Percentiles rank a stretch among this genome's conserved stretches.
phyloP scores from a whole-genome alignment of 2,797 vertebrate genomes.

The Parambassis ranga region DNA sequence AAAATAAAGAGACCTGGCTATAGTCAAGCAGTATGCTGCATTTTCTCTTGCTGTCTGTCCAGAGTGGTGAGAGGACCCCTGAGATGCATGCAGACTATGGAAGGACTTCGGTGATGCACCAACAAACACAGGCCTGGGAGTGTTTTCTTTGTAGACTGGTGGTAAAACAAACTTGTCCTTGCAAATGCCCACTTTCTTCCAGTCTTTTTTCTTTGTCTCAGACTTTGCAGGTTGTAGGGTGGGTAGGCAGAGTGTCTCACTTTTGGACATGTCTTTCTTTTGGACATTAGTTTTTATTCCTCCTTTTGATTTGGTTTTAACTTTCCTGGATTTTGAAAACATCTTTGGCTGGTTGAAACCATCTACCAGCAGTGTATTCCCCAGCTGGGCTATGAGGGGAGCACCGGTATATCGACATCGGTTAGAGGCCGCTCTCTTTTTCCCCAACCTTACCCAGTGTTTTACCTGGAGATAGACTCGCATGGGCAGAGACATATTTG shows the following conservation, averaged over 20 bases:
- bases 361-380: constrained; percentile 75
- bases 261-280: background rate
- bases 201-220: background rate
- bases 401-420: constrained; percentile 3
- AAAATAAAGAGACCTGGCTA: constrained; percentile 72
- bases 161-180: constrained; percentile 61
- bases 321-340: constrained; percentile 70
- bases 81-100: constrained; percentile 35
- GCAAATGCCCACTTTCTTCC: background rate
- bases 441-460: constrained; percentile 67
- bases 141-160: constrained; percentile 39
- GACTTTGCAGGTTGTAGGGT: background rate
- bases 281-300: constrained; percentile 14
- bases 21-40: constrained; percentile 72
- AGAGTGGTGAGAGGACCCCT: constrained; percentile 46
- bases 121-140: constrained; percentile 19
- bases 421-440: constrained; percentile 42
- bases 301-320: constrained; percentile 19
- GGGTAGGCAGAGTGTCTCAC: too few species aligned
- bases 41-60: constrained; percentile 74
- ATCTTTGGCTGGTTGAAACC: constrained; percentile 76
- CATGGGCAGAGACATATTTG: constrained; percentile 71
- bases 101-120: constrained; percentile 37
- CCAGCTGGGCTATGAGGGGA: constrained; percentile 56
- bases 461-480: constrained; percentile 78